These are phyloP conservation scores for Leptinotarsa lineolata DNA, from an alignment of 1,140 invertebrate genomes.

Conservation along the genomic window DNA sequence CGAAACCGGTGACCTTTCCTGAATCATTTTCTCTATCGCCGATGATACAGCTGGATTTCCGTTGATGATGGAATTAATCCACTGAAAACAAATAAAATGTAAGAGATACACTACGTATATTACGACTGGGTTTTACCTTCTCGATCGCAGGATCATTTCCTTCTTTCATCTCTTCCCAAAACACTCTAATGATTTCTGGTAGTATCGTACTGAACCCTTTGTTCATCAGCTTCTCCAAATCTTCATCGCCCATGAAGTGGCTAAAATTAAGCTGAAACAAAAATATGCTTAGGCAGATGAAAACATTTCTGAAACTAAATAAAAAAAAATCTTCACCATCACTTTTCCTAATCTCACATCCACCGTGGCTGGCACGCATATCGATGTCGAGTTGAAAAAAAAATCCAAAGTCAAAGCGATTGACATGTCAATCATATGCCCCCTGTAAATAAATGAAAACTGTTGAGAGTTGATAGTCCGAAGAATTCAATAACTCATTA, in stretches of 20 bases:
- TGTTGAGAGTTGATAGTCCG: too few relatives aligned
- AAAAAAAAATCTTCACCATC: not conserved
- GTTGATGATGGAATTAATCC: slow-evolving; percentile 3
- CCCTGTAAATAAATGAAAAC: too few relatives aligned
- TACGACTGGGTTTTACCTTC: not conserved
- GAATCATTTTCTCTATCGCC: not conserved
- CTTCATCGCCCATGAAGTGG: slow-evolving; percentile 27
- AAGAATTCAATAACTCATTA: too few relatives aligned
- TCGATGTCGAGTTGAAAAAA: not conserved
- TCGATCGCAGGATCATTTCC: slow-evolving; percentile 8
- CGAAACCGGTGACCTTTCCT: too few relatives aligned
- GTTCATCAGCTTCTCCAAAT: slow-evolving; percentile 21
- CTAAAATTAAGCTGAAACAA: not conserved
- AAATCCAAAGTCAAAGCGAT: not conserved
- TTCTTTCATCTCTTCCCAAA: not conserved
- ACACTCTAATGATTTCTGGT: not conserved
- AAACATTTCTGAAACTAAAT: not conserved
- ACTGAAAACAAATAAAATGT: not conserved
- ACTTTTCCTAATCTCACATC: not conserved
- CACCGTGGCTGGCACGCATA: not conserved
- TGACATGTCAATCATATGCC: too few relatives aligned
- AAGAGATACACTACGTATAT: not conserved
- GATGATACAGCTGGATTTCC: not conserved
- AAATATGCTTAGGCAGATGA: not conserved
- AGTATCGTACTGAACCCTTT: slow-evolving; percentile 13